Base-by-base conservation (phyloP, 2,888 invertebrate genomes). In the Serripes groenlandicus region DNA sequence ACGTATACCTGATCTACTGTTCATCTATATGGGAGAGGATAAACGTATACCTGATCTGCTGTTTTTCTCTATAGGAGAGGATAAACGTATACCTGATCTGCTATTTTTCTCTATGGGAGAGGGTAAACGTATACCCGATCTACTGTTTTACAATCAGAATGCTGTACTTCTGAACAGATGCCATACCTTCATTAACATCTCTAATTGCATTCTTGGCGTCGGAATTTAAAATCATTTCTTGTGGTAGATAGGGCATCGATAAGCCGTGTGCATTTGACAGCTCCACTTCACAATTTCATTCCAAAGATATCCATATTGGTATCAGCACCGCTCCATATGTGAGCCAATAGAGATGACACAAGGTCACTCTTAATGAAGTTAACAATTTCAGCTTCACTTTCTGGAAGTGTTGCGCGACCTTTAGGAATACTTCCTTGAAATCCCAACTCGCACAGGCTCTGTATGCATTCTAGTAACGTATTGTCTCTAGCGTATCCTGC, bases 251-350 rank as follows among this genome's bases (percentile, higher is more conserved):
- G 66, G 88, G 89, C 9, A 93, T 91, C 21, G 93, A 74, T 0
- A 92, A 87, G 1, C 91, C 94, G 0, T 93, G 89, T 75, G 92
- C 92, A 15, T 92, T 80, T 1, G 92, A 90, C 7, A 92, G 92
- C 54, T 91, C 92, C 0, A 85, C 52, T n/a, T 88, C 87, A 32
- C 86, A 80, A 60, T 79, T 64, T 4, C 85, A 83, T 1, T 92
- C 92, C 52, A 94, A 93, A 52, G 93, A 89, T 37, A 3, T 92
- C 85, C 28, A 88, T 72, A 5, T 71, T 83, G 0, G 85, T 56
- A 58, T 89, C 90, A 18, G 87, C 75, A 42, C 81, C 82, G 18
- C 83, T 79, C 93, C 93, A 93, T 15, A 92, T 83, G 56, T 85
- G 69, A 7, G 87, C 76, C 21, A 93, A 81, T 28, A 92, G 84